Percentiles rank a stretch among this genome's conserved stretches.
Evolutionary conservation across 2,113 vertebrate genomes (phyloP).

Genomic region (Oryzias javanicus): DNA sequence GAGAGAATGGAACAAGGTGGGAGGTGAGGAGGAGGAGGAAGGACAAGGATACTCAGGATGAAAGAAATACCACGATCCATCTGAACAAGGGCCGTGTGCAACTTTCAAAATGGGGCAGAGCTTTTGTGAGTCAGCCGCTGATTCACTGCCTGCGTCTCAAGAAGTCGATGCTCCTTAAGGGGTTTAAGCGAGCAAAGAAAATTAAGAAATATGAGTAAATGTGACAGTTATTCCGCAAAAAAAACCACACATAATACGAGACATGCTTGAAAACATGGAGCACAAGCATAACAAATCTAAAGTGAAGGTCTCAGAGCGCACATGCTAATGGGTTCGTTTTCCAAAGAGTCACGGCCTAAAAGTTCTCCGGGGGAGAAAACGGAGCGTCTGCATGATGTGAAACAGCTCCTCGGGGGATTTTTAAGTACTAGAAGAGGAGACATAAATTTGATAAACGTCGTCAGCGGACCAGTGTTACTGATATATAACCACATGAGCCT

Average conservation of each 20-base stretch:
- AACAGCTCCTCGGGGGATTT: conserved; percentile 46
- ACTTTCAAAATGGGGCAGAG: conserved; percentile 25
- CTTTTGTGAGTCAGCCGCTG: conserved; percentile 22
- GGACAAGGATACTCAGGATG: conserved; percentile 25
- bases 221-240: not conserved
- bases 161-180: not conserved
- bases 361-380: conserved; percentile 4
- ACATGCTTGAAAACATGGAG: not conserved
- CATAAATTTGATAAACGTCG: conserved; percentile 32
- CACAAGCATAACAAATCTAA: not conserved
- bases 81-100: conserved; percentile 36
- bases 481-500: conserved; percentile 12
- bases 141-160: conserved; percentile 17
- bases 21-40: conserved; percentile 40
- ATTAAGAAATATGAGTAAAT: not conserved
- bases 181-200: not conserved
- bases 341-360: not conserved
- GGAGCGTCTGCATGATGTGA: conserved; percentile 39
- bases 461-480: conserved; percentile 9
- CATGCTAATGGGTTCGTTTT: not conserved
- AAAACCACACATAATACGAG: not conserved
- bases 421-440: conserved; percentile 11
- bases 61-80: conserved; percentile 44
- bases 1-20: conserved; percentile 22
- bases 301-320: not conserved